Evolutionary conservation across 2,888 invertebrate genomes (phyloP).

Genomic region (Epistrophella euchroma): DNA sequence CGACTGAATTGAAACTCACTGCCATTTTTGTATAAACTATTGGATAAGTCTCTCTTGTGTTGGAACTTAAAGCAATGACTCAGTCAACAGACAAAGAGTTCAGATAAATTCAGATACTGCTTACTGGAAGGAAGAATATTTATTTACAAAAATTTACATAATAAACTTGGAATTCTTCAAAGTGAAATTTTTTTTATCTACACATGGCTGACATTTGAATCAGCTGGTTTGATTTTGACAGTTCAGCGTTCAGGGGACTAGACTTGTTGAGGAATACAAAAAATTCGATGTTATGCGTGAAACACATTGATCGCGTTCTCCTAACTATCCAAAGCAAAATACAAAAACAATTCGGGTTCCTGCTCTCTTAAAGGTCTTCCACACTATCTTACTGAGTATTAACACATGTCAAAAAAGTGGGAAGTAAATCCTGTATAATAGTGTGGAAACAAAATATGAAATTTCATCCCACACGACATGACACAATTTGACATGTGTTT

Average conservation of each 20-base stretch:
- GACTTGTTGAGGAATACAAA: neutral
- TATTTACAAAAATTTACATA: conserved; percentile 36
- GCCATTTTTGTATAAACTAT: conserved; percentile 45
- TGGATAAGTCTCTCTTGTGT: conserved; percentile 23
- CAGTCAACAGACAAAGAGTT: conserved; percentile 26
- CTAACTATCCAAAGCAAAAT: too few species aligned
- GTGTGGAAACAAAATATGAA: too few species aligned
- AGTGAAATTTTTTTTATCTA: neutral
- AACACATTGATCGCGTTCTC: neutral
- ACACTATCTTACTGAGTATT: too few species aligned
- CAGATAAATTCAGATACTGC: neutral
- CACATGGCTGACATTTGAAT: neutral
- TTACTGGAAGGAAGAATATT: conserved; percentile 10
- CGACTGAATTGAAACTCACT: conserved; percentile 64
- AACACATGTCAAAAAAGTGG: too few species aligned
- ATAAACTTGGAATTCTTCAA: conserved; percentile 11
- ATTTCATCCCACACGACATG: too few species aligned
- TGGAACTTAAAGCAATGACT: conserved; percentile 35
- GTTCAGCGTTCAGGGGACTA: neutral
- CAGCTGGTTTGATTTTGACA: conserved; percentile 15
- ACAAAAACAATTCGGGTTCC: too few species aligned
- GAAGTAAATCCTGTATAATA: too few species aligned
- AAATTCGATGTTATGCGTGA: neutral
- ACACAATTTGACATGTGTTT: too few species aligned
- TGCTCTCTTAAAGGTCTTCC: too few species aligned